Conservation (phyloP, 2,797 vertebrate genomes). For the Merluccius polli region DNA sequence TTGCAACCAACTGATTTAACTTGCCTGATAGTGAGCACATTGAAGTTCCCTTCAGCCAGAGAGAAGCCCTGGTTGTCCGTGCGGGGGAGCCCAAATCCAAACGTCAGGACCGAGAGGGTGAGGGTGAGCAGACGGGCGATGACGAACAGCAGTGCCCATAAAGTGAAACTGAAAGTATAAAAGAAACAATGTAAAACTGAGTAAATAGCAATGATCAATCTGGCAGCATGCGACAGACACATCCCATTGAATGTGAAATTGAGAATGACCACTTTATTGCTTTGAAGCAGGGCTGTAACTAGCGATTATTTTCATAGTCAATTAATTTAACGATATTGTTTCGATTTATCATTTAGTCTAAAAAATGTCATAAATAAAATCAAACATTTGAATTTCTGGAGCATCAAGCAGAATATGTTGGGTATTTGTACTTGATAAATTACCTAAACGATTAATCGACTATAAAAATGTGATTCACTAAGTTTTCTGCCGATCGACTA, state of each 20-base stretch:
- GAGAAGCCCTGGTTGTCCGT: conserved; percentile 79
- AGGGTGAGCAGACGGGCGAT: conserved; percentile 81
- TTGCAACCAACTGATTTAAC: not conserved
- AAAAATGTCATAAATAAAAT: too few species aligned
- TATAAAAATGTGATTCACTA: too few species aligned
- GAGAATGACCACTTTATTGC: not conserved
- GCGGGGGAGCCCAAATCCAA: conserved; percentile 80
- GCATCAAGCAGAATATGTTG: too few species aligned
- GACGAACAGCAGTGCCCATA: conserved; percentile 83
- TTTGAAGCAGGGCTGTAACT: too few species aligned
- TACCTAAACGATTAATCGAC: too few species aligned
- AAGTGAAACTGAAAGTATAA: conserved; percentile 70
- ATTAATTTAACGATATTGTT: too few species aligned
- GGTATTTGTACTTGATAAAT: too few species aligned
- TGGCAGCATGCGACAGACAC: not conserved
- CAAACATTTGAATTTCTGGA: too few species aligned
- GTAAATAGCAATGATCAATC: not conserved
- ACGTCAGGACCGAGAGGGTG: conserved; percentile 81
- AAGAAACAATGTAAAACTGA: not conserved
- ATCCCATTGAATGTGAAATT: not conserved
- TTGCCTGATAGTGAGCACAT: conserved; percentile 79
- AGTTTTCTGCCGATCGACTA: too few species aligned
- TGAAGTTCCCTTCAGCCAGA: conserved; percentile 78
- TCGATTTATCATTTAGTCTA: too few species aligned
- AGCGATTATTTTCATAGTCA: too few species aligned